These are phyloP conservation scores for Seriola rivoliana DNA, from an alignment of 2,113 vertebrate genomes.

Conservation along the genomic window DNA sequence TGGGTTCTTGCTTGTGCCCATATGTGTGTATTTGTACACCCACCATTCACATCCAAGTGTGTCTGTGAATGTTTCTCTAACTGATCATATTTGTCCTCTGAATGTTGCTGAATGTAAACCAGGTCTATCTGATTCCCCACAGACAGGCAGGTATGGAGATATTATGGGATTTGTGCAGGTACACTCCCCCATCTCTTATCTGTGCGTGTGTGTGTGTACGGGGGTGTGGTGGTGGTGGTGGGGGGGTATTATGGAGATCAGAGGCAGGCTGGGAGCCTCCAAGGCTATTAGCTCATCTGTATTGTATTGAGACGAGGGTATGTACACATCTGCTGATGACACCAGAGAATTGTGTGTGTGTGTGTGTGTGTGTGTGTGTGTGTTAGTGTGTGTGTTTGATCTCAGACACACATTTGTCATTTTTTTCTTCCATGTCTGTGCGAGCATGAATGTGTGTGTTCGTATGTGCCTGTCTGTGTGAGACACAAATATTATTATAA, in stretches of 20 bases:
- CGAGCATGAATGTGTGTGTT: slow-evolving; percentile 11
- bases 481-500: slow-evolving; percentile 56
- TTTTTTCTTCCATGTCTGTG: slow-evolving; percentile 24
- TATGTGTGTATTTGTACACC: slow-evolving; percentile 15
- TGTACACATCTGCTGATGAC: slow-evolving; percentile 81
- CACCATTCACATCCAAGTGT: not conserved
- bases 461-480: slow-evolving; percentile 29
- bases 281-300: slow-evolving; percentile 81
- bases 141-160: slow-evolving; percentile 67
- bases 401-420: slow-evolving; percentile 9
- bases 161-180: slow-evolving; percentile 72
- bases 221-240: not conserved
- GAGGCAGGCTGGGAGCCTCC: slow-evolving; percentile 76
- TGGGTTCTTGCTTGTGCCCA: not conserved
- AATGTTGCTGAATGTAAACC: slow-evolving; percentile 74
- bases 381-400: slow-evolving; percentile 29
- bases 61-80: slow-evolving; percentile 54
- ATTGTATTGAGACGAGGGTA: slow-evolving; percentile 81
- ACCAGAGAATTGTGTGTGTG: slow-evolving; percentile 67
- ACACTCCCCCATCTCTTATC: not conserved
- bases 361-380: not conserved
- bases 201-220: slow-evolving; percentile 34
- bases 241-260: slow-evolving; percentile 75
- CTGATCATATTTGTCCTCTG: slow-evolving; percentile 73
- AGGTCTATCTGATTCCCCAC: slow-evolving; percentile 64